Percentiles rank a stretch among this genome's conserved stretches.
Evolutionary conservation across 1,140 invertebrate species (phyloP).

Genomic region (Cydia amplana): DNA sequence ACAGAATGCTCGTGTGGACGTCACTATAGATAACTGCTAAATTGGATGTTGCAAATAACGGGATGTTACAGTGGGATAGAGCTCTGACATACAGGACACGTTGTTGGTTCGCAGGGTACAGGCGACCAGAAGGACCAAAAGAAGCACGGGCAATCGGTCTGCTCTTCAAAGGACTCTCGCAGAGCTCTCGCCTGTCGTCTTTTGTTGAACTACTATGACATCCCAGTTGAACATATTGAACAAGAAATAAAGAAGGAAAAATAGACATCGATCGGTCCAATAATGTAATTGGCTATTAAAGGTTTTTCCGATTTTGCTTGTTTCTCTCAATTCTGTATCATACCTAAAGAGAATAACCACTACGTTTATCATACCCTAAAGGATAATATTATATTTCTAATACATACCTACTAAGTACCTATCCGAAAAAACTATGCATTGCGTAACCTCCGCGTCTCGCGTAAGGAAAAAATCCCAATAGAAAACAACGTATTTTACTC

Average conservation of each 20-base stretch:
- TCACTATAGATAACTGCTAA: no score
- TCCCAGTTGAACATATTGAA: neutral
- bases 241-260: neutral
- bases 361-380: no score
- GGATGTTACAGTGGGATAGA: no score
- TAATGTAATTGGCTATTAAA: conserved; percentile 6
- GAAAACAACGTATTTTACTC: neutral
- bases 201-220: neutral
- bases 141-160: neutral
- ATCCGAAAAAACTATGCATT: neutral
- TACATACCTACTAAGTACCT: no score
- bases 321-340: neutral
- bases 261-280: neutral
- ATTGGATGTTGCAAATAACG: no score
- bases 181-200: neutral
- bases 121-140: neutral
- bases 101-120: neutral
- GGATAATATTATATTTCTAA: no score
- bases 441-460: no score
- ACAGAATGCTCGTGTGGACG: no score
- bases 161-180: neutral
- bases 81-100: no score
- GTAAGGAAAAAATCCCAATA: neutral
- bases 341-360: no score
- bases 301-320: neutral